Percentiles rank a stretch among this genome's conserved stretches.
phyloP scores from a whole-genome alignment of 1,140 invertebrate species.

The Pentalonia nigronervosa region DNA sequence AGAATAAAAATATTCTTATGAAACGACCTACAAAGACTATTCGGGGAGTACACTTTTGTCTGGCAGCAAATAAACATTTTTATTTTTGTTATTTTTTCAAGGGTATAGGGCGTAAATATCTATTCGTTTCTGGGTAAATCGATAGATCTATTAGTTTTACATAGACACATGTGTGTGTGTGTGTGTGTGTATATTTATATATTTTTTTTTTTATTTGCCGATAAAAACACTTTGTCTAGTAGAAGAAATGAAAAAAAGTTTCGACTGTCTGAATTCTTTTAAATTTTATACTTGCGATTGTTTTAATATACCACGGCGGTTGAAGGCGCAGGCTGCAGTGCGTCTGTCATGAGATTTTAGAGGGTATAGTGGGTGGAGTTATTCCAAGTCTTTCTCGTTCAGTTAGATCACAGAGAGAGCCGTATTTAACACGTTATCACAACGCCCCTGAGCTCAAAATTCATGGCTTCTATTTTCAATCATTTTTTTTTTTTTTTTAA shows the following conservation, averaged over 20 bases:
- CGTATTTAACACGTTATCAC: too few species aligned
- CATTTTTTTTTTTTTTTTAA: too few species aligned
- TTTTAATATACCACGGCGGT: background rate
- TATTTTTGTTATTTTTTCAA: conserved; percentile 4
- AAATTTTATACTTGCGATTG: background rate
- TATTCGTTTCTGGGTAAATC: background rate
- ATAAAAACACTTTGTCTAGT: background rate
- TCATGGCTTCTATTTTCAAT: too few species aligned
- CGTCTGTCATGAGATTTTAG: background rate
- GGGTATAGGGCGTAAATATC: background rate
- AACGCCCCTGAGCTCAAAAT: too few species aligned
- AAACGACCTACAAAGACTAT: conserved; percentile 24
- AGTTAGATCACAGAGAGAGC: background rate
- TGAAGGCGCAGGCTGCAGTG: background rate
- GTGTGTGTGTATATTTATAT: background rate
- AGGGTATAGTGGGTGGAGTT: background rate
- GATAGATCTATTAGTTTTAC: background rate
- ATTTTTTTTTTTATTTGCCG: background rate
- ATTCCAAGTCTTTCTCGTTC: background rate
- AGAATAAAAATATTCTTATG: conserved; percentile 11
- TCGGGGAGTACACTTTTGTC: background rate
- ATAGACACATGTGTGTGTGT: background rate
- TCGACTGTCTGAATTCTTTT: background rate
- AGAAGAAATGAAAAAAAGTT: background rate
- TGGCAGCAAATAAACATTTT: conserved; percentile 5